A percentile compares a stretch with the other conserved stretches of the same genome.
phyloP scores from a whole-genome alignment of 2,888 invertebrate species.

The Microctonus hyperodae region DNA sequence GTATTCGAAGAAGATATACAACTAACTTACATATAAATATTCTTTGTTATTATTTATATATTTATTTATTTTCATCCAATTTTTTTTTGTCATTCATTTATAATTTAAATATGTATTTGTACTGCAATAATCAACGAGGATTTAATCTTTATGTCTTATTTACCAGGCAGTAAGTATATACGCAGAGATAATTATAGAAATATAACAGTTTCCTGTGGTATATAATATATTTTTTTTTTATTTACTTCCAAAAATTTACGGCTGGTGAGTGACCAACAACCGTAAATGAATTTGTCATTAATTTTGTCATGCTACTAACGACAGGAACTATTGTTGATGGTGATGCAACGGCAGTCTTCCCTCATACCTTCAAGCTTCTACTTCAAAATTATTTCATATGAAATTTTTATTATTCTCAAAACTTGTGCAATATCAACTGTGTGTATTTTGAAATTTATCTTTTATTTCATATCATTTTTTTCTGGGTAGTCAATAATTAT shows the following conservation, averaged over 20 bases:
- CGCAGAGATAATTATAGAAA: neutral
- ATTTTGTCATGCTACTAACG: conserved; percentile 16
- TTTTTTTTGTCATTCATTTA: too few relatives aligned
- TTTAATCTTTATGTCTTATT: conserved; percentile 10
- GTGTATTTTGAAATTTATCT: neutral
- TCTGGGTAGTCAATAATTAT: too few relatives aligned
- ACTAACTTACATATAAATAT: neutral
- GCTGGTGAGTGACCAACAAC: conserved; percentile 36
- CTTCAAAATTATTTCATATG: neutral
- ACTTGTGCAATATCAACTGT: neutral
- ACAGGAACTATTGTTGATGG: conserved; percentile 19
- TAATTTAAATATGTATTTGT: neutral
- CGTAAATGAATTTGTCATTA: conserved; percentile 31
- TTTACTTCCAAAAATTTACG: conserved; percentile 37
- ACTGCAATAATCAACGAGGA: neutral
- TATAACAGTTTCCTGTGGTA: conserved; percentile 28
- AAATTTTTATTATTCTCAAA: neutral
- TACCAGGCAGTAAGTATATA: neutral
- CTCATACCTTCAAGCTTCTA: neutral
- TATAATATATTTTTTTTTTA: conserved; percentile 9
- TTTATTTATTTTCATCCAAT: neutral
- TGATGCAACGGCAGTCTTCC: conserved; percentile 16
- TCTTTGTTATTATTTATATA: neutral
- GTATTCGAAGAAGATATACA: conserved; percentile 38
- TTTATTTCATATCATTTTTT: neutral